phyloP scores from a whole-genome alignment of 2,113 vertebrate species.

The Sander vitreus region DNA sequence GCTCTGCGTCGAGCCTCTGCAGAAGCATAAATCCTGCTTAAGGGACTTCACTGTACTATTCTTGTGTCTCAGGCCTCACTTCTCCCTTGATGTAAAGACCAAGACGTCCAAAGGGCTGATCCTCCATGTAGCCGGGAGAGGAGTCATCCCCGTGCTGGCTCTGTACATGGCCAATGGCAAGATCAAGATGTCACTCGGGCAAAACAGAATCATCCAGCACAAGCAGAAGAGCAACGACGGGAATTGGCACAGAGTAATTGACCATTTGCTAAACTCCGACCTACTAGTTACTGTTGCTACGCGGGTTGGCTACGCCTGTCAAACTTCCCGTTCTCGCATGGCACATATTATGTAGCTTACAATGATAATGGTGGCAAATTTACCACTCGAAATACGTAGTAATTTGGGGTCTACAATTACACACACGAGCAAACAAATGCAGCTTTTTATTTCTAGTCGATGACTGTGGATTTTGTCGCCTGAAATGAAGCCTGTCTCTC shows the following conservation, averaged over 20 bases:
- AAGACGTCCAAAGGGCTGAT: slow-evolving; percentile 85
- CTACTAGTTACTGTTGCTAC: not conserved
- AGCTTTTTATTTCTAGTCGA: not conserved
- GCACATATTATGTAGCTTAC: not conserved
- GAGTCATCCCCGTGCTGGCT: slow-evolving; percentile 77
- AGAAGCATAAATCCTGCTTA: too few species aligned
- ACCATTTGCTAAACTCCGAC: not conserved
- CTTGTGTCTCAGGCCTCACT: slow-evolving; percentile 83
- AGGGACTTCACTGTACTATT: not conserved
- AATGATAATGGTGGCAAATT: not conserved
- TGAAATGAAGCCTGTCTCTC: too few species aligned
- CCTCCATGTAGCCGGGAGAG: slow-evolving; percentile 77
- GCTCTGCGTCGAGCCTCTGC: too few species aligned
- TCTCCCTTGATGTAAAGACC: slow-evolving; percentile 87
- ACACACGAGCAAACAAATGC: not conserved
- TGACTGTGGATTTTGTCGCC: too few species aligned
- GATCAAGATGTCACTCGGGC: slow-evolving; percentile 83
- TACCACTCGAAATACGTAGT: not conserved
- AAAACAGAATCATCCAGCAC: slow-evolving; percentile 82
- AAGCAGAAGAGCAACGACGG: slow-evolving; percentile 86
- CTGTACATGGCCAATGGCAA: slow-evolving; percentile 87
- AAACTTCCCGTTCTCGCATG: not conserved
- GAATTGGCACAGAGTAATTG: slow-evolving; percentile 89
- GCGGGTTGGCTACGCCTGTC: too few species aligned
- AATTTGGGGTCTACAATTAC: not conserved